Percentiles rank a stretch among this genome's conserved stretches.
Conservation (phyloP, 2,888 invertebrate species). For the Eupithecia subfuscata region DNA sequence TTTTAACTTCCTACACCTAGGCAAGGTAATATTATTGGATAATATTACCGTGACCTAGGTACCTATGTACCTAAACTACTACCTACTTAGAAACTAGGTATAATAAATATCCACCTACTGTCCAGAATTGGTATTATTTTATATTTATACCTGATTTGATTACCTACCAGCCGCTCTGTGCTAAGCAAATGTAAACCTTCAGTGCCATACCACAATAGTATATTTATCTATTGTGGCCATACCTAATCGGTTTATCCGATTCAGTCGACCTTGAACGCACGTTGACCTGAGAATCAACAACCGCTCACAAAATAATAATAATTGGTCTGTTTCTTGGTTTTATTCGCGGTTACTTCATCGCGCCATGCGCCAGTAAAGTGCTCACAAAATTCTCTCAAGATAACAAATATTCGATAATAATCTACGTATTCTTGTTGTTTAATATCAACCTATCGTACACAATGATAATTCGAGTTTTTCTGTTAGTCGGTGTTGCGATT, state of each 20-base stretch:
- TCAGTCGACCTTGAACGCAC: conserved; percentile 8
- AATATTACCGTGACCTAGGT: no score
- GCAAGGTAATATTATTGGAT: no score
- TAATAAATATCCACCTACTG: no score
- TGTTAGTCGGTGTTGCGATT: conserved; percentile 51
- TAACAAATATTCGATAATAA: not conserved
- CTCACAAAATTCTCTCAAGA: not conserved
- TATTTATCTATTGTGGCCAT: no score
- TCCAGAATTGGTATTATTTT: no score
- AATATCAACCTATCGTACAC: not conserved
- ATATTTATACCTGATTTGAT: no score
- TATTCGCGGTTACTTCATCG: not conserved
- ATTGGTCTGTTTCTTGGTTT: conserved; percentile 12
- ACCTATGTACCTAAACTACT: no score
- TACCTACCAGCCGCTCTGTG: no score
- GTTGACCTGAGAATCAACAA: conserved; percentile 6
- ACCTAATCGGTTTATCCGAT: not conserved
- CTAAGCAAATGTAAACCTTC: no score
- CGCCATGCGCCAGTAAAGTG: not conserved
- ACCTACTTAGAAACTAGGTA: no score
- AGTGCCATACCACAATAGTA: no score
- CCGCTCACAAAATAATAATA: conserved; percentile 12
- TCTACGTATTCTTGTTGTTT: not conserved
- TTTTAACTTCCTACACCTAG: no score
- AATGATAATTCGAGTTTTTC: conserved; percentile 23